Base-by-base conservation (phyloP, 2,113 vertebrate genomes). In the Corynorhinus townsendii region DNA sequence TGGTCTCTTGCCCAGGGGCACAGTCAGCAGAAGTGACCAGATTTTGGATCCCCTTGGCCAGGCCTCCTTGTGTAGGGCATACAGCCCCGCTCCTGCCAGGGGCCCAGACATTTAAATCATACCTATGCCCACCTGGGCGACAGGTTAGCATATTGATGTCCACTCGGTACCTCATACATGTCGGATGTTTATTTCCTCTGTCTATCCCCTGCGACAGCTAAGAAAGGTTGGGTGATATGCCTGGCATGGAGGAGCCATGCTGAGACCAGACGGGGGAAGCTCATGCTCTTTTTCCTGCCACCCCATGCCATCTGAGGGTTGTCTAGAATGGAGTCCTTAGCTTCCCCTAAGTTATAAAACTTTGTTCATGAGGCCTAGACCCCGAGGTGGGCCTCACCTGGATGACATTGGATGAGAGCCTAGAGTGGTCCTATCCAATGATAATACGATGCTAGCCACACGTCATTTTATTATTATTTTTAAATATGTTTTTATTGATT, bases 81-180 rank as follows among this genome's bases (percentile, higher is more conserved):
- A 33, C 45, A 4, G 49, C 9, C 35, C 49, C 76, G 71, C 11
- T 40, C 45, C 52, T 68, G 35, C 76, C 33, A 77, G 45, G 10
- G 1, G 24, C 47, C 64, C 43, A 64, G 93, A 17, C 28, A 52
- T 75, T 83, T 62, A 49, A 81, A 9, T 89, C 19, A 22, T 1
- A 16, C 54, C 83, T 35, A 17, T 45, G 54, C 38, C 45, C 66
- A 12, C 28, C 40, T n/a, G 49, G 80, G 49, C 43, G 28, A n/a
- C 88, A 81, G 38, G 28, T 17, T 15, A 81, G 83, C 30, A 7
- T 35, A 8, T 80, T 71, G 8, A 0, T 47, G 3, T 30, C 35
- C 45, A 4, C 7, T 28, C 72, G 16, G 12, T 0, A 6, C 5
- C 35, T 73, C 17, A 24, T 83, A 0, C 2, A 1, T 17, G 22